Conservation (phyloP, 2,888 invertebrate genomes). For the Bhutanitis thaidina region DNA sequence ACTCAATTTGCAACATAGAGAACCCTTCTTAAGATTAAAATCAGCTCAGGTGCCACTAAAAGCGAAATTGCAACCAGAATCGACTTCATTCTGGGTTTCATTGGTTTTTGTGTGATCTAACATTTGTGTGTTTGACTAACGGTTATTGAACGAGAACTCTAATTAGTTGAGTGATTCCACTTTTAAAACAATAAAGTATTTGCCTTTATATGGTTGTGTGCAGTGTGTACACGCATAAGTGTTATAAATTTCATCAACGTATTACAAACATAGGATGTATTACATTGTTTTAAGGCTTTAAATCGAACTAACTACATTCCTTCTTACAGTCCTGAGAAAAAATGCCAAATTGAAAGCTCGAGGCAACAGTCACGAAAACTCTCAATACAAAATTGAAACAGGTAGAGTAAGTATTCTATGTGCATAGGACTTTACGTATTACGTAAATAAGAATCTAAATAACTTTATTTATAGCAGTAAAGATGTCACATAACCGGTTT, state of each 20-base stretch:
- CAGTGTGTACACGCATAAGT: background rate
- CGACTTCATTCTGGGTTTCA: background rate
- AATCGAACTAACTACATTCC: background rate
- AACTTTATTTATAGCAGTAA: background rate
- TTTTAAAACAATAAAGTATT: slow-evolving; percentile 12
- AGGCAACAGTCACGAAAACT: slow-evolving; percentile 14
- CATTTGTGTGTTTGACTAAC: slow-evolving; percentile 15
- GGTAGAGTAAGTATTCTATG: background rate
- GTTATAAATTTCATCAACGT: too few relatives aligned
- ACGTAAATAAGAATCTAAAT: slow-evolving; percentile 13
- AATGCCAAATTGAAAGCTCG: slow-evolving; percentile 12
- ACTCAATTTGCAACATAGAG: slow-evolving; percentile 12
- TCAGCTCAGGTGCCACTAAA: background rate
- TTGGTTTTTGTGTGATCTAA: slow-evolving; percentile 17
- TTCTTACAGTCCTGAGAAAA: background rate
- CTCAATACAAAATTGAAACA: background rate
- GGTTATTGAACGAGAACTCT: background rate
- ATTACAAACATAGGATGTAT: slow-evolving; percentile 1
- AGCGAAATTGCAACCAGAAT: slow-evolving; percentile 11
- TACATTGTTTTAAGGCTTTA: background rate
- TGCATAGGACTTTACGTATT: slow-evolving; percentile 1
- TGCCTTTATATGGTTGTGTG: slow-evolving; percentile 16
- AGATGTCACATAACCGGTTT: slow-evolving; percentile 11
- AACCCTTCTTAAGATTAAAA: slow-evolving; percentile 3
- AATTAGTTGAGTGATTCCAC: slow-evolving; percentile 20